Evolutionary conservation across 2,113 vertebrate species (phyloP).

Genomic region (Tupaia chinensis): DNA sequence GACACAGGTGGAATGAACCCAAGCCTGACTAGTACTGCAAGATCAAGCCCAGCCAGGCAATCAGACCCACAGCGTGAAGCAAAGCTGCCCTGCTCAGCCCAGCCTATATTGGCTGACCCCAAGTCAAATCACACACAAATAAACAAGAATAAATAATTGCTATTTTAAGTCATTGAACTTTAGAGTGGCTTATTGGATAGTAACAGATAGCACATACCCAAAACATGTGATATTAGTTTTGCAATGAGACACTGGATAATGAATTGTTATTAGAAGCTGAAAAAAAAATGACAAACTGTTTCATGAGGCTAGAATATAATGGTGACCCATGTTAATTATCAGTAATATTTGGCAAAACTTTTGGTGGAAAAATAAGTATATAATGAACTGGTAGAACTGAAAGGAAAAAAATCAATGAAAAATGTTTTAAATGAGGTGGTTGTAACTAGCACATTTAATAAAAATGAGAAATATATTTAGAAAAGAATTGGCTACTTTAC

Average conservation of each 20-base stretch:
- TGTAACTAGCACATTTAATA: neutral
- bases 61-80: neutral
- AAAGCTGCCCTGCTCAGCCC: neutral
- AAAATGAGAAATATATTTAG: neutral
- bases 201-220: neutral
- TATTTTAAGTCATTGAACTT: neutral
- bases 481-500: conserved; percentile 9
- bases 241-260: neutral
- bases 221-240: conserved; percentile 4
- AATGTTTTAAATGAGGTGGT: neutral
- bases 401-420: neutral
- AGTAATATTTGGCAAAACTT: neutral
- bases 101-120: neutral
- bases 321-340: neutral
- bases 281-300: neutral
- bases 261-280: neutral
- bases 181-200: neutral
- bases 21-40: neutral
- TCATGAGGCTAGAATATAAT: neutral
- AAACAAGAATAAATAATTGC: neutral
- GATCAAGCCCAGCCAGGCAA: neutral
- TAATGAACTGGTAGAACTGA: neutral
- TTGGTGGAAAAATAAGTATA: neutral
- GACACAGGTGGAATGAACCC: neutral
- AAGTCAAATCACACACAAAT: neutral